Evolutionary conservation across 1,140 invertebrate genomes (phyloP).

Genomic region (Tetramorium alpestre): DNA sequence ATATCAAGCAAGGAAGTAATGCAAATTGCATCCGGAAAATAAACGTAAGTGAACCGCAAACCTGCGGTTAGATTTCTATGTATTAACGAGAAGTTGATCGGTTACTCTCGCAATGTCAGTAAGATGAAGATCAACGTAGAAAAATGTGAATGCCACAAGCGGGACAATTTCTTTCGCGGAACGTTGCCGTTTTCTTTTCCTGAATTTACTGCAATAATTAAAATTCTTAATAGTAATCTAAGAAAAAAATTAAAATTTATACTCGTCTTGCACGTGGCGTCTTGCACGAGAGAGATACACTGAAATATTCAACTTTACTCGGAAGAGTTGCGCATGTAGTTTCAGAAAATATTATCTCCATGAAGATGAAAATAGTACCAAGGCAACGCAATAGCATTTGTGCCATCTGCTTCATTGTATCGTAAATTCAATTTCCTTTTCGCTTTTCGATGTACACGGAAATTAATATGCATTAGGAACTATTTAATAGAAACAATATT

Average conservation of each 20-base stretch:
- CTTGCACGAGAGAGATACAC: neutral
- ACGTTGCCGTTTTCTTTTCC: neutral
- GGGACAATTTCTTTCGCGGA: neutral
- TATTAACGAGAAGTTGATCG: constrained; percentile 6
- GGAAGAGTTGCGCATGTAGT: neutral
- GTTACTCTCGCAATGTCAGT: constrained; percentile 15
- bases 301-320: neutral
- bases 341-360: neutral
- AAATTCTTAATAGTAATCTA: neutral
- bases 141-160: neutral
- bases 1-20: neutral
- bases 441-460: neutral
- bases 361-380: constrained; percentile 35
- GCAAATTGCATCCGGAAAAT: neutral
- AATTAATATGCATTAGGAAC: constrained; percentile 36
- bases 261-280: too few species aligned
- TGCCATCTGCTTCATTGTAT: constrained; percentile 35
- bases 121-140: neutral
- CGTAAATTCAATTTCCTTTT: constrained; percentile 18
- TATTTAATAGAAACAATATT: neutral
- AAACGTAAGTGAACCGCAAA: neutral
- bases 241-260: neutral
- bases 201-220: neutral
- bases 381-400: constrained; percentile 3
- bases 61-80: constrained; percentile 17